Evolutionary conservation across 2,113 vertebrate species (phyloP), one percentile per base, ranked within the genome.

Genomic region (Tamias sibiricus): DNA sequence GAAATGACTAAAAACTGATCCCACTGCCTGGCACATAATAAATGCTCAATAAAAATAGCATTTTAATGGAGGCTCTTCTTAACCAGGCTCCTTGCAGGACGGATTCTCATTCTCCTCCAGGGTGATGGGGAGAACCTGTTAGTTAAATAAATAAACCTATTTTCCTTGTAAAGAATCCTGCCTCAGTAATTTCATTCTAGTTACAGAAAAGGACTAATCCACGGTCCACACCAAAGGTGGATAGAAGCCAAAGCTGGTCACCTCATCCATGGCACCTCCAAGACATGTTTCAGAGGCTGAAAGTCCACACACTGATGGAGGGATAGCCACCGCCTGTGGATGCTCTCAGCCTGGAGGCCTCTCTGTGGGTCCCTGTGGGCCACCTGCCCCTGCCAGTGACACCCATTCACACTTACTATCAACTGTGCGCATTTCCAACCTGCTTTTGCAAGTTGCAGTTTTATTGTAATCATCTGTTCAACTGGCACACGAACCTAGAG

Each of bases 251-350:
- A 32, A 28, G 32, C 24, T 8, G 37, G 75, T 79, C 8, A 0
- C 28, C 59, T 8, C 49, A n/a, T 2, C 52, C 20, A 5, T 1
- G 54, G 40, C 8, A 4, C n/a, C 54, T 24, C 62, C 54, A 69
- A 42, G 4, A 24, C 7, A 54, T 1, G 52, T 54, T 54, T 54
- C 52, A 54, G 52, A 54, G 19, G 52, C 52, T 54, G 16, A 54
- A 54, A 54, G 17, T 54, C 52, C 52, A 54, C 52, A 52, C 14
- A 54, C 17, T 8, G 57, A 59, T 59, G 22, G 22, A 19, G 5
- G 16, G 64, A n/a, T 2, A 1, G 11, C 37, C 26, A 26, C 26
- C 4, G 9, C 7, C 2, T 3, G 5, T 8, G 28, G 40, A 30
- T 9, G 11, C 6, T 13, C 35, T 77, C 28, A 6, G 40, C 62